A percentile compares a stretch with the other conserved stretches of the same genome.
Evolutionary conservation across 2,888 invertebrate genomes (phyloP).

Genomic region (Orgyia antiqua): DNA sequence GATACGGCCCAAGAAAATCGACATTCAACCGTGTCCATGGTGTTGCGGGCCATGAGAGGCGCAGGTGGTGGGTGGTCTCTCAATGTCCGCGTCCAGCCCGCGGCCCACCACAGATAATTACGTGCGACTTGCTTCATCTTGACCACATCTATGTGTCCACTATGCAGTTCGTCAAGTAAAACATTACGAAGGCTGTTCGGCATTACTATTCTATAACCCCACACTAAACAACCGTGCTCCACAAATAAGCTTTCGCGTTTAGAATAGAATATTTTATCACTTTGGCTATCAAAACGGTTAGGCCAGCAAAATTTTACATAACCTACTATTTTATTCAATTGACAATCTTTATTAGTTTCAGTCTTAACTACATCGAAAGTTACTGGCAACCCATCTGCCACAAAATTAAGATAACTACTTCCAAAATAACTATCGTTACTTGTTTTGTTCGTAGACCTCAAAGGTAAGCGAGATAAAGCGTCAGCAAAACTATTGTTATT

Average conservation of each 20-base stretch:
- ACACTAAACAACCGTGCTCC: background rate
- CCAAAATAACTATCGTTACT: background rate
- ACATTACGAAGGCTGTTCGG: background rate
- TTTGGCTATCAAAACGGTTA: background rate
- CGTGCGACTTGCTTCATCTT: constrained; percentile 1
- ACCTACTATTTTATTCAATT: background rate
- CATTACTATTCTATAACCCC: background rate
- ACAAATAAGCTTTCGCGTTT: background rate
- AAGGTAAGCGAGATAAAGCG: constrained; percentile 2
- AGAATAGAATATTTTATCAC: background rate
- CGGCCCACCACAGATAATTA: constrained; percentile 1
- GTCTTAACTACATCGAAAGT: background rate
- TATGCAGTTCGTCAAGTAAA: background rate
- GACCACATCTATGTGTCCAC: background rate
- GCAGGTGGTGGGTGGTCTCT: background rate
- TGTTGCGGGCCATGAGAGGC: background rate
- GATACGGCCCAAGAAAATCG: background rate
- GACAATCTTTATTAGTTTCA: background rate
- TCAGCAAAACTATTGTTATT: background rate
- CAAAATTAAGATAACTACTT: background rate
- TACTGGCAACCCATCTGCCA: background rate
- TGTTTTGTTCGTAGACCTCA: background rate
- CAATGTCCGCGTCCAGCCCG: background rate
- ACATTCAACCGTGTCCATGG: constrained; percentile 6
- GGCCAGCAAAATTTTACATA: background rate